Evolutionary conservation across 1,140 invertebrate species (phyloP).

Genomic region (Aphaenogaster floridana): DNA sequence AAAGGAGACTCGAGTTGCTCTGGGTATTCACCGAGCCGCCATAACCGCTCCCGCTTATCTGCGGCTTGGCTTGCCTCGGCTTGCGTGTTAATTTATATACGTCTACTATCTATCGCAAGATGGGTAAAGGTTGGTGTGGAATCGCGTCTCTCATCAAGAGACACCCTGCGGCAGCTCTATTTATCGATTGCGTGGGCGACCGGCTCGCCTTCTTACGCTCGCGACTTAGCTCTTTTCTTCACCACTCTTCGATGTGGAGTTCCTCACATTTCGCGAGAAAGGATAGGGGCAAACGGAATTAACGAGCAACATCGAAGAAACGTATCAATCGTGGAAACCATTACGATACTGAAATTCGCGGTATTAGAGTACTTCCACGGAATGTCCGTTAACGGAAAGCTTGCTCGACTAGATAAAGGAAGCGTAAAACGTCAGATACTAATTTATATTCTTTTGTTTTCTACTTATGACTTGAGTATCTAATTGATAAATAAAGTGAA

Average conservation of each 20-base stretch:
- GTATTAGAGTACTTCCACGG: not conserved
- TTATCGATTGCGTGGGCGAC: conserved; percentile 69
- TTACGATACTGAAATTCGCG: not conserved
- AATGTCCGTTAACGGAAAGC: not conserved
- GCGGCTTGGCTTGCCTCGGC: not conserved
- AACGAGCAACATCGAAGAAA: not conserved
- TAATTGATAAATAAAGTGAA: not conserved
- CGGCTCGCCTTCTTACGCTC: conserved; percentile 24
- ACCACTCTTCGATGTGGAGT: not conserved
- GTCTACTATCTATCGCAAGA: conserved; percentile 68
- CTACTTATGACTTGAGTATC: not conserved
- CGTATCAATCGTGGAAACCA: not conserved
- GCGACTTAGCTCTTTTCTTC: conserved; percentile 3
- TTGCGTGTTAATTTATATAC: conserved; percentile 69
- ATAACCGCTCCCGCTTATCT: conserved; percentile 67
- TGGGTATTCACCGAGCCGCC: conserved; percentile 43
- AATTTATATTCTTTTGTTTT: not conserved
- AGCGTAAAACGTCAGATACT: not conserved
- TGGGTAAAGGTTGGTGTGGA: conserved; percentile 59
- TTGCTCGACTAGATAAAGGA: not conserved
- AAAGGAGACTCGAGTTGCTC: conserved; percentile 45
- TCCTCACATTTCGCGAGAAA: not conserved
- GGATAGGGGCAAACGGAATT: not conserved
- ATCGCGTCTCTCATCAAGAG: conserved; percentile 68
- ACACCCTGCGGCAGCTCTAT: conserved; percentile 47